These are phyloP conservation scores for Calyptomena viridis DNA, from an alignment of 2,113 vertebrate genomes.

Conservation along the genomic window DNA sequence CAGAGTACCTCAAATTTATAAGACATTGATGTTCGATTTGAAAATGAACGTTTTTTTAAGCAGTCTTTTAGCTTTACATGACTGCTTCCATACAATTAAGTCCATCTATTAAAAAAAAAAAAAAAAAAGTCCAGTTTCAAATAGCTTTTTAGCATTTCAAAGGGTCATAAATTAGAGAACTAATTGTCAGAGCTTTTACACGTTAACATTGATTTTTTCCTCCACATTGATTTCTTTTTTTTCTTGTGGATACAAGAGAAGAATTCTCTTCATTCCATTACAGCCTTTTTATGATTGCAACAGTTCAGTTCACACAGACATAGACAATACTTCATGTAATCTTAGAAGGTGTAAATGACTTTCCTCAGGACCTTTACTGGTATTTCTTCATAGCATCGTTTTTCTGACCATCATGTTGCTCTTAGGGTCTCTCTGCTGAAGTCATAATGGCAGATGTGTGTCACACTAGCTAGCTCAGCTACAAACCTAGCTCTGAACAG, in stretches of 20 bases:
- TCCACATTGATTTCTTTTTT: constrained; percentile 35
- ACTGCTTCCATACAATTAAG: constrained; percentile 60
- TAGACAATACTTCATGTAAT: neutral
- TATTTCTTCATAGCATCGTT: neutral
- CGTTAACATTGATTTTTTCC: neutral
- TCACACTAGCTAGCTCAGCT: neutral
- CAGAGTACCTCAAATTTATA: neutral
- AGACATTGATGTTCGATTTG: neutral
- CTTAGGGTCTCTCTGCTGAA: neutral
- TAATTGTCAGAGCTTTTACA: constrained; percentile 64
- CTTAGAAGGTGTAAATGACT: neutral
- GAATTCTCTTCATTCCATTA: constrained; percentile 21
- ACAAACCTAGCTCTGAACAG: neutral
- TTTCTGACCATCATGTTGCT: neutral
- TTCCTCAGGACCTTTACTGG: neutral
- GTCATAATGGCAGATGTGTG: neutral
- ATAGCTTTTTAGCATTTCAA: constrained; percentile 54
- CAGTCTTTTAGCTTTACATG: constrained; percentile 10
- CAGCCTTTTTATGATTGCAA: neutral
- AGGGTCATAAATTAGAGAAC: constrained; percentile 57
- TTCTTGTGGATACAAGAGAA: constrained; percentile 4
- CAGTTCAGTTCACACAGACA: neutral
- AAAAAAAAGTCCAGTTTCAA: constrained; percentile 46
- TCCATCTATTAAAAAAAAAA: constrained; percentile 31
- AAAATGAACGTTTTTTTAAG: neutral